These are phyloP conservation scores for Chauna torquata DNA, from an alignment of 2,113 vertebrate genomes.

Conservation along the genomic window DNA sequence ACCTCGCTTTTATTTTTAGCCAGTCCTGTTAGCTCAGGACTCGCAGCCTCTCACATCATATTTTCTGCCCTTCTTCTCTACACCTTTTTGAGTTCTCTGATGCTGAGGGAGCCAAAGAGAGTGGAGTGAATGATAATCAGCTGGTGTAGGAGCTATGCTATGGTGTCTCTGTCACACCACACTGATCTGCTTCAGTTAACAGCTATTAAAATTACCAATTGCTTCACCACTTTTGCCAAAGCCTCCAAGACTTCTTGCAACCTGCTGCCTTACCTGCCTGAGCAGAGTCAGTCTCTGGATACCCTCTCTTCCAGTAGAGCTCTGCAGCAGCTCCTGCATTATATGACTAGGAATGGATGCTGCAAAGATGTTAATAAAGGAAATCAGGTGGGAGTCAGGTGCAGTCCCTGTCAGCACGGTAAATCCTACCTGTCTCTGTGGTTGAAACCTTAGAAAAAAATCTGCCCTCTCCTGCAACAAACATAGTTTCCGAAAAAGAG, in stretches of 20 bases:
- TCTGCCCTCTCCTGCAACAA: background rate
- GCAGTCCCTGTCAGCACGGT: background rate
- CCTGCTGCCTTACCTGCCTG: background rate
- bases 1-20: constrained; percentile 50
- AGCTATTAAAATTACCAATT: constrained; percentile 1
- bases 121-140: constrained; percentile 3
- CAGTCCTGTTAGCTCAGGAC: background rate
- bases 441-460: background rate
- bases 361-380: background rate
- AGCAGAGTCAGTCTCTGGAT: background rate
- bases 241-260: background rate
- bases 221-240: background rate
- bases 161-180: background rate
- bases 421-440: background rate
- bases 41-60: background rate
- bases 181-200: background rate
- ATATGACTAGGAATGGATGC: background rate
- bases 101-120: constrained; percentile 17
- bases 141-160: background rate
- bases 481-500: background rate
- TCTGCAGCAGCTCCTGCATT: background rate
- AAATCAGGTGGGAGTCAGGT: background rate
- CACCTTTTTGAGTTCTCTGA: constrained; percentile 12
- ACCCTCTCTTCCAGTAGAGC: background rate
- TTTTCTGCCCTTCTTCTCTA: constrained; percentile 35